A percentile compares a stretch with the other conserved stretches of the same genome.
Conservation (phyloP, 2,797 vertebrate species). For the Crocidura indochinensis region DNA sequence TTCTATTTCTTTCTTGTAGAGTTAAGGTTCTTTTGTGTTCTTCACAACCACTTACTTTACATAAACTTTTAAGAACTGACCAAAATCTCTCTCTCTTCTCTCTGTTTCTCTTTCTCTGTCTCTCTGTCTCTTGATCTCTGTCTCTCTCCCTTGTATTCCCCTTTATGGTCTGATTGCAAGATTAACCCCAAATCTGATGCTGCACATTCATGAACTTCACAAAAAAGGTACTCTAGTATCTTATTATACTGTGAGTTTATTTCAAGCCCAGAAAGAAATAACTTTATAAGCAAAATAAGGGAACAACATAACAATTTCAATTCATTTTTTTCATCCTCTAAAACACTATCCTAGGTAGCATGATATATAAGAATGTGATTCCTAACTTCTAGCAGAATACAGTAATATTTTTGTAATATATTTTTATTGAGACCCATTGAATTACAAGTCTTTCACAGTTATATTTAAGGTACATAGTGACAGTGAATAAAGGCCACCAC, state of each 20-base stretch:
- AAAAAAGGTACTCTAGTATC: neutral
- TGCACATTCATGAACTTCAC: neutral
- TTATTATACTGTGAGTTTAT: constrained; percentile 25
- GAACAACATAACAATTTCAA: too few relatives aligned
- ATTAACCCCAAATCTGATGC: neutral
- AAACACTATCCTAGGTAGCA: neutral
- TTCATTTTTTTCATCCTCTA: neutral
- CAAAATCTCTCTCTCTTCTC: neutral
- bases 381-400: neutral
- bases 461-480: too few relatives aligned
- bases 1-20: neutral
- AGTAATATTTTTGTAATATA: neutral
- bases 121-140: too few relatives aligned
- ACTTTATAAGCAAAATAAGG: neutral
- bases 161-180: constrained; percentile 4
- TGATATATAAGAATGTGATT: neutral
- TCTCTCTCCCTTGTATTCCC: neutral
- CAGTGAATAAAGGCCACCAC: too few relatives aligned
- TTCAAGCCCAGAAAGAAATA: constrained; percentile 22
- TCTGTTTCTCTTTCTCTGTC: neutral
- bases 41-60: neutral
- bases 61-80: neutral
- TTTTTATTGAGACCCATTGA: too few relatives aligned
- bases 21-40: neutral
- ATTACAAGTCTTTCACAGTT: too few relatives aligned